Base-by-base conservation (phyloP, 2,113 vertebrate species). In the Nymphicus hollandicus region DNA sequence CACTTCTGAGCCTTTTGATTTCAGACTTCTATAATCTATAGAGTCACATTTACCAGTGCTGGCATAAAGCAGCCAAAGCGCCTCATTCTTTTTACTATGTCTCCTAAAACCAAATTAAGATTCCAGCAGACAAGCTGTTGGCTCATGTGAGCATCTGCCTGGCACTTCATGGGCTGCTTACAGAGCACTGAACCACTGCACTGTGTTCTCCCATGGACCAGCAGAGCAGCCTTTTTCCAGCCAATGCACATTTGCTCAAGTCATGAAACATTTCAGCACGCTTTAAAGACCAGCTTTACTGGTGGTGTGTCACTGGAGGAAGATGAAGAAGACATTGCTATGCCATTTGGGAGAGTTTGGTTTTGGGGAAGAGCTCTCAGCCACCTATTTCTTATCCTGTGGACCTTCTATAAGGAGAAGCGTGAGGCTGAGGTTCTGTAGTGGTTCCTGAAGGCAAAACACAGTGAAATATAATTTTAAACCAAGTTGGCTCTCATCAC, bases 51-150 rank as follows among this genome's bases (percentile, higher is more conserved):
- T 79, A 87, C 74, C 22, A 53, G n/a, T 1, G 17, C 88, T 90
- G 91, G 80, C 23, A 41, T 39, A 66, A 93, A 90, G 52, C 65
- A 69, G 29, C 29, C 35, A 47, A 33, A 83, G 89, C 13, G 11
- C 83, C 50, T 93, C 86, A 73, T 82, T 55, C 60, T 55, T 49
- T 89, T 93, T 50, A 80, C 60, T 58, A 13, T 5, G 8, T 33
- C 53, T 94, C 89, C 91, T 94, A 91, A 65, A 97, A 94, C 20
- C 86, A 86, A 94, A 93, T 94, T 74, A 95, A 61, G 72, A 15
- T 58, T 80, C 85, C 65, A 65, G 55, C 66, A 88, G 84, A 88
- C 87, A 72, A 93, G 92, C 81, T 95, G 73, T 77, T 93, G 91
- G 88, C 46, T 44, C 25, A 1, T 12, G 65, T 49, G 93, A 84